Conservation (phyloP, 1,140 invertebrate species). For the Popillia japonica region DNA sequence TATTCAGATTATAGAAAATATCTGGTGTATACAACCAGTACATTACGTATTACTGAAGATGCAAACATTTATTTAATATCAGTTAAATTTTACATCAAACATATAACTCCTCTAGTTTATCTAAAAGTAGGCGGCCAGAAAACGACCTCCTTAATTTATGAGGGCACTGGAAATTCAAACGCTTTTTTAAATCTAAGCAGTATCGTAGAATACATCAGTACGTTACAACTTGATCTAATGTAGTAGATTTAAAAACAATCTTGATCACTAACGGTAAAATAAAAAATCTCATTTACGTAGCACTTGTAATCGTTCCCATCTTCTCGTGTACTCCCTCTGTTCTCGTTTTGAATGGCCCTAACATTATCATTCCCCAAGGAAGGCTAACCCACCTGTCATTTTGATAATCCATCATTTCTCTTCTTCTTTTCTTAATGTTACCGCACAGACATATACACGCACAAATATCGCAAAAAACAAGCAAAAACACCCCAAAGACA, state of each 20-base stretch:
- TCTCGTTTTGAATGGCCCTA: background rate
- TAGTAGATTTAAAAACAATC: background rate
- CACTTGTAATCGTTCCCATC: background rate
- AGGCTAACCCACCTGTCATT: slow-evolving; percentile 20
- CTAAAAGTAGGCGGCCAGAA: too few species aligned
- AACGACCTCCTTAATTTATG: too few species aligned
- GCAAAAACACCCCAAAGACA: slow-evolving; percentile 18
- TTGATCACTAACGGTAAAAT: background rate
- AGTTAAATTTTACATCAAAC: too few species aligned
- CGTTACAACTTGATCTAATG: too few species aligned
- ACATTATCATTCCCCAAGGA: slow-evolving; percentile 5
- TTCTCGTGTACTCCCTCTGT: background rate
- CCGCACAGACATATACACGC: background rate
- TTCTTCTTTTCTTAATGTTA: slow-evolving; percentile 10
- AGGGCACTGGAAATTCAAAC: too few species aligned
- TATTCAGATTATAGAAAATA: too few species aligned
- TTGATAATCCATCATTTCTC: slow-evolving; percentile 24
- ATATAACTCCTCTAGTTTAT: too few species aligned
- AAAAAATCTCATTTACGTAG: background rate
- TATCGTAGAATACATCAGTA: too few species aligned
- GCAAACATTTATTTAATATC: too few species aligned
- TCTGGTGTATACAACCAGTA: too few species aligned
- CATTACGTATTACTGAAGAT: too few species aligned
- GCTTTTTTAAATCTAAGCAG: too few species aligned
- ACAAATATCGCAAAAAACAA: slow-evolving; percentile 8